Conservation (phyloP, 2,113 vertebrate genomes). For the Eolophus roseicapilla region DNA sequence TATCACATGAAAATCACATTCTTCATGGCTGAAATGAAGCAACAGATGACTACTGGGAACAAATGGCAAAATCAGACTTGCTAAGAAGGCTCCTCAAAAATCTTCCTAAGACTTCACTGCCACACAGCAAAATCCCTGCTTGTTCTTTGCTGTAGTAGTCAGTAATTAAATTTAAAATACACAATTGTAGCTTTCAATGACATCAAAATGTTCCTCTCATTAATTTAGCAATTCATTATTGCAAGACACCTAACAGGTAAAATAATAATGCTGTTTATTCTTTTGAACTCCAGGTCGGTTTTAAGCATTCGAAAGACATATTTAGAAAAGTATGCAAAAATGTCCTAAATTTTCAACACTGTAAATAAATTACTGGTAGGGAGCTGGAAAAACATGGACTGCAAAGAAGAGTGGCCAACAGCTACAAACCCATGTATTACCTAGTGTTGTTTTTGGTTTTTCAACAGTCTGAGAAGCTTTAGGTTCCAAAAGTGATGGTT, state of each 20-base stretch:
- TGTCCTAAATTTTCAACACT: not conserved
- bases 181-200: not conserved
- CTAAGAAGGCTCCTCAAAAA: not conserved
- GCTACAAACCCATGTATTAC: conserved; percentile 3
- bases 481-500: conserved; percentile 27
- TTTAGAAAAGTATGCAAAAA: not conserved
- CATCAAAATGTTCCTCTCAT: not conserved
- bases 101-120: not conserved
- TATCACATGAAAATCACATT: not conserved
- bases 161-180: not conserved
- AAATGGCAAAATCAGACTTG: not conserved
- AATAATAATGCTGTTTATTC: not conserved
- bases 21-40: not conserved
- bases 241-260: not conserved
- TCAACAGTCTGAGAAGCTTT: conserved; percentile 45
- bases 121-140: not conserved
- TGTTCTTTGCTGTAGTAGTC: not conserved
- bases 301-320: not conserved
- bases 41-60: not conserved
- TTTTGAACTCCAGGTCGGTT: not conserved
- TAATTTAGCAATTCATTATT: not conserved
- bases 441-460: conserved; percentile 39
- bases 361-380: not conserved
- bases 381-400: not conserved
- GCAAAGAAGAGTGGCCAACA: not conserved